Base-by-base conservation (phyloP, 2,888 invertebrate species). In the Synergus gifuensis region DNA sequence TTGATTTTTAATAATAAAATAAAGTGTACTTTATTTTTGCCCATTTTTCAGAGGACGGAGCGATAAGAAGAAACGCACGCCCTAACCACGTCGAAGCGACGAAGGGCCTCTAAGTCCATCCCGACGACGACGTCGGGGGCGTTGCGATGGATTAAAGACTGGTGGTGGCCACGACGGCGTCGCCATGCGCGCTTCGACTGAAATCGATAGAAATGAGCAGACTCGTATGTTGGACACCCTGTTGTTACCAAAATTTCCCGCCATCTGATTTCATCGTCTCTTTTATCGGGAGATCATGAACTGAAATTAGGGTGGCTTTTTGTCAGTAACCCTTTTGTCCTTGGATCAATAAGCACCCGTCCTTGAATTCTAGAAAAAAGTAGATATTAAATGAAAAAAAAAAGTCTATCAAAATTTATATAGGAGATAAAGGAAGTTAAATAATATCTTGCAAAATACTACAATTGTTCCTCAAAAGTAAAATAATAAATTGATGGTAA, bases 111-210 rank as follows among this genome's bases (percentile, higher is more conserved):
- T 28, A 69, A 69, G 49, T 49, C 16, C 49, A 69, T 54, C 28
- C 49, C 36, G 28, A 73, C 54, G 54, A 54, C 49, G 54, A 73
- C 36, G n/a, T 36, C 83, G 85, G 83, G 85, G 86, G 85, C 86
- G 86, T 84, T 83, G 83, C 85, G 86, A 85, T 83, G 84, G 83
- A 85, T 85, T 83, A 83, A 84, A 84, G 81, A 82, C 84, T 83
- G 83, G 82, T 79, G 85, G 84, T 83, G 83, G 83, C 67, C 81
- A 81, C 46, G 12, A 12, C 63, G 79, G 82, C 81, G 85, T 82
- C 85, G 85, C 85, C 85, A 84, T 85, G 85, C 85, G 83, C 84
- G 82, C 82, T 80, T 83, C 84, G 84, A 40, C 84, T 78, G 77
- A 83, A 83, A 86, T 86, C 86, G 84, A 86, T 86, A 86, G 83